These are phyloP conservation scores for Rallus limicola DNA, from an alignment of 2,113 vertebrate species.

Conservation along the genomic window DNA sequence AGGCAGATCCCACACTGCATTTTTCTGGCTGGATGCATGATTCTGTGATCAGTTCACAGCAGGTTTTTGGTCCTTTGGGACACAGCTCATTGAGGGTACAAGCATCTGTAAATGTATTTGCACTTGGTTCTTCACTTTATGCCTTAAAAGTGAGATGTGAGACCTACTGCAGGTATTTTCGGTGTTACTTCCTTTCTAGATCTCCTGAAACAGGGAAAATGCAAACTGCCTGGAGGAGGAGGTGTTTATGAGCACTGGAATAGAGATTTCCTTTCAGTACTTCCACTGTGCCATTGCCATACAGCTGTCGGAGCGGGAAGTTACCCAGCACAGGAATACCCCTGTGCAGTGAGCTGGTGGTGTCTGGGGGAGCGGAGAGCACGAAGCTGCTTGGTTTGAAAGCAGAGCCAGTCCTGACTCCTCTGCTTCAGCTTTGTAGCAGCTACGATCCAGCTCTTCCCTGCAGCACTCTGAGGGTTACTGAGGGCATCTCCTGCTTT, in stretches of 20 bases:
- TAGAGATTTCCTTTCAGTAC: background rate
- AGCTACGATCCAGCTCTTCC: background rate
- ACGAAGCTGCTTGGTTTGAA: background rate
- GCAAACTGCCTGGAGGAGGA: background rate
- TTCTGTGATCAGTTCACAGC: background rate
- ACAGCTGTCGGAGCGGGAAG: background rate
- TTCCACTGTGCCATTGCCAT: background rate
- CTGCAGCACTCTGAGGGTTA: fast-evolving
- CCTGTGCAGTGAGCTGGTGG: background rate
- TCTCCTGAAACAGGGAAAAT: background rate
- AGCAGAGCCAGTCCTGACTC: background rate
- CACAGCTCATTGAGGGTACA: background rate
- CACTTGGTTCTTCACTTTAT: background rate
- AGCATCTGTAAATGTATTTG: background rate
- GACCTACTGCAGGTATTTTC: background rate
- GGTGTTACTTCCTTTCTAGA: background rate
- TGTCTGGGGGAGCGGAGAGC: background rate
- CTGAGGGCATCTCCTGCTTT: background rate
- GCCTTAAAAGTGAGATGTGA: background rate
- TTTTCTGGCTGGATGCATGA: background rate
- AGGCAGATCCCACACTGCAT: background rate
- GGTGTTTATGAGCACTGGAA: background rate
- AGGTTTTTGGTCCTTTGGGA: background rate
- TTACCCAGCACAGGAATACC: background rate
- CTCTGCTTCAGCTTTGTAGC: background rate